These are phyloP conservation scores for Apostichopus parvimensis DNA, from an alignment of 35 echinoderm and acorn worm species.

Conservation along the genomic window DNA sequence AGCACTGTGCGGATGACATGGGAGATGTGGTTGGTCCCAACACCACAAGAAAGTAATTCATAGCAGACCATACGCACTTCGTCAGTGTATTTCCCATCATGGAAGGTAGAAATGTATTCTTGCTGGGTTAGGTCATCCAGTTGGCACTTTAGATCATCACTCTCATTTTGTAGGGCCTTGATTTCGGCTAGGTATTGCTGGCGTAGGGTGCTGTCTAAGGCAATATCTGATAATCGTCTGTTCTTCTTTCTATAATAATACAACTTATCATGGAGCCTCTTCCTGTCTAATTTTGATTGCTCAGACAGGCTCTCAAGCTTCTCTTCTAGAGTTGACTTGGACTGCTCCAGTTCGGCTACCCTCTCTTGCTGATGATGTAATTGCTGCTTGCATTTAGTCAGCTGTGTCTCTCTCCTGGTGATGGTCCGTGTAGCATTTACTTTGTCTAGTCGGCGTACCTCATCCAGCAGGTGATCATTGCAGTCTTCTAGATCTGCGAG, in stretches of 20 bases:
- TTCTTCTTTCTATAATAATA: neutral
- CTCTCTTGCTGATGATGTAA: neutral
- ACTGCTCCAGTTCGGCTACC: neutral
- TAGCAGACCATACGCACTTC: constrained; percentile 43
- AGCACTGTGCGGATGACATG: constrained; percentile 45
- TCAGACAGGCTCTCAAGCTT: neutral
- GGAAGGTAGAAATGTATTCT: constrained; percentile 19
- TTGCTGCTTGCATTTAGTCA: neutral
- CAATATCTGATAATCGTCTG: constrained; percentile 4
- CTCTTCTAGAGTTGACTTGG: neutral
- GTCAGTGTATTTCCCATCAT: constrained; percentile 49
- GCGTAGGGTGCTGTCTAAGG: neutral
- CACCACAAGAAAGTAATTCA: constrained; percentile 48
- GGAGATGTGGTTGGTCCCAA: constrained; percentile 24
- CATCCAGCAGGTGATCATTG: neutral
- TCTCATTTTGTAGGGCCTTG: constrained; percentile 18
- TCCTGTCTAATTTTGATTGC: neutral
- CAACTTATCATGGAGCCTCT: constrained; percentile 19
- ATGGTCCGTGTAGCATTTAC: neutral
- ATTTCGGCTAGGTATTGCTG: constrained; percentile 19
- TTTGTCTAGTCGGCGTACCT: neutral
- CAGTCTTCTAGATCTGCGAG: neutral
- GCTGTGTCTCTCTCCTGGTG: neutral
- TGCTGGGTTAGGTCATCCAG: constrained; percentile 18
- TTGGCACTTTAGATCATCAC: constrained; percentile 19